Percentiles rank a stretch among this genome's conserved stretches.
phyloP scores from a whole-genome alignment of 2,888 invertebrate species.

The Trisateles emortualis region DNA sequence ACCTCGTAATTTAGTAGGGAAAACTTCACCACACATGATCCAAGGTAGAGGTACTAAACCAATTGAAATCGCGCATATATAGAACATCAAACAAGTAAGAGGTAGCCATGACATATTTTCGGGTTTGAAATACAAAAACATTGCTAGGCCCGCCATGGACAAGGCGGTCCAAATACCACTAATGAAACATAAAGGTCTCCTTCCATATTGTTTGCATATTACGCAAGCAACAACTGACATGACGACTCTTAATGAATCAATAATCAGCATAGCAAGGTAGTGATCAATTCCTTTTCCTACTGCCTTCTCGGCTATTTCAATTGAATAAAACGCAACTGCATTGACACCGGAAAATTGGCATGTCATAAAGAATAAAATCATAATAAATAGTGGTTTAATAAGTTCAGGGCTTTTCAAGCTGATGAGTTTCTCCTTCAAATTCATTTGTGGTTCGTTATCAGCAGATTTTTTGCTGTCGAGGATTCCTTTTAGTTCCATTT shows the following conservation, averaged over 20 bases:
- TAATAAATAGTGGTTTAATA: conserved; percentile 86
- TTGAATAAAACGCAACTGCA: conserved; percentile 91
- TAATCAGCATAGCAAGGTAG: conserved; percentile 88
- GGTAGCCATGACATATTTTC: conserved; percentile 82
- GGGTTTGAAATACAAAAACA: conserved; percentile 73
- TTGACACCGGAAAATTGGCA: conserved; percentile 91
- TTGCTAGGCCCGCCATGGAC: conserved; percentile 86
- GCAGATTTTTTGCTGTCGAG: conserved; percentile 73
- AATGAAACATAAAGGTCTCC: conserved; percentile 88
- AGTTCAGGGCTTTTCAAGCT: conserved; percentile 81
- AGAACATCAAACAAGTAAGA: conserved; percentile 83
- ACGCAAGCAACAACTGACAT: conserved; percentile 89
- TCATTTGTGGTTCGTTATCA: conserved; percentile 64
- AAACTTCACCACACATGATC: conserved; percentile 92
- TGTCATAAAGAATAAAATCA: conserved; percentile 89
- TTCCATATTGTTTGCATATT: conserved; percentile 87
- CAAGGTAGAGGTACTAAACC: conserved; percentile 90
- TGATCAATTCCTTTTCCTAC: conserved; percentile 88
- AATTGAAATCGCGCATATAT: conserved; percentile 87
- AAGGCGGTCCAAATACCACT: conserved; percentile 88
- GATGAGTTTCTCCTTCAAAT: conserved; percentile 65
- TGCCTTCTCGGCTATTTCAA: conserved; percentile 87
- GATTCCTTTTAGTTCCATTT: conserved; percentile 80
- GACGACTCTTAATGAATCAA: conserved; percentile 88
- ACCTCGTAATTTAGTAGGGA: conserved; percentile 88